A percentile compares a stretch with the other conserved stretches of the same genome.
Evolutionary conservation across 92 coral and sea anemone genomes (phyloP).

Genomic region (Pocillopora grandis): DNA sequence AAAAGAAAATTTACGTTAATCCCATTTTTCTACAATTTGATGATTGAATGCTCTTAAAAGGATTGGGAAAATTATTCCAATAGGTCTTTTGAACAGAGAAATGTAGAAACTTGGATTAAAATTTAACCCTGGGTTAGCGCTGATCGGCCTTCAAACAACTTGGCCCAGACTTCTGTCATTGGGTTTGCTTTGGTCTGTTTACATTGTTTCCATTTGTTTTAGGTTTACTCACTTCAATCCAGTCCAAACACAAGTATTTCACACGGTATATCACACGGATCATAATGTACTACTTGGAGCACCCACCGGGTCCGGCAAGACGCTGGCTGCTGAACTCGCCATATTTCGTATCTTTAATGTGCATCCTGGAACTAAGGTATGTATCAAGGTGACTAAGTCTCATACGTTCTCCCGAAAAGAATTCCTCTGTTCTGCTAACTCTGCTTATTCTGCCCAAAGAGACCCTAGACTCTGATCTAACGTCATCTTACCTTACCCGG

Average conservation of each 20-base stretch:
- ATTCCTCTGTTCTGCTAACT: neutral
- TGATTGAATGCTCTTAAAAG: no score
- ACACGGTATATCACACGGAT: conserved; percentile 92
- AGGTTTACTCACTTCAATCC: conserved; percentile 98
- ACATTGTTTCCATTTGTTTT: neutral
- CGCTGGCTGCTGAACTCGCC: conserved; percentile 96
- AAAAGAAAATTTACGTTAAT: no score
- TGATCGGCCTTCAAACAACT: no score
- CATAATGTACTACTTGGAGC: conserved; percentile 97
- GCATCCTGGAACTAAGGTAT: conserved; percentile 90
- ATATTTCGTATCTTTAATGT: conserved; percentile 91
- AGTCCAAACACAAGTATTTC: conserved; percentile 96
- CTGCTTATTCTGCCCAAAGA: neutral
- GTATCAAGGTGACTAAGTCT: neutral
- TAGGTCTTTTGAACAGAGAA: no score
- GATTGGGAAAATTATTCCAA: no score
- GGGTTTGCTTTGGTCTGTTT: neutral
- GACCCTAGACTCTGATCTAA: no score
- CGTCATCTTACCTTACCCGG: no score
- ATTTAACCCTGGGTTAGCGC: no score
- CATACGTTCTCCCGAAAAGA: neutral
- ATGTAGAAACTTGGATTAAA: no score
- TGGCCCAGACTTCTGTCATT: no score
- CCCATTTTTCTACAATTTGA: no score
- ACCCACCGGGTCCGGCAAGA: conserved; percentile 99